Conservation (phyloP, 2,888 invertebrate genomes). For the Thecocarcelia acutangulata region DNA sequence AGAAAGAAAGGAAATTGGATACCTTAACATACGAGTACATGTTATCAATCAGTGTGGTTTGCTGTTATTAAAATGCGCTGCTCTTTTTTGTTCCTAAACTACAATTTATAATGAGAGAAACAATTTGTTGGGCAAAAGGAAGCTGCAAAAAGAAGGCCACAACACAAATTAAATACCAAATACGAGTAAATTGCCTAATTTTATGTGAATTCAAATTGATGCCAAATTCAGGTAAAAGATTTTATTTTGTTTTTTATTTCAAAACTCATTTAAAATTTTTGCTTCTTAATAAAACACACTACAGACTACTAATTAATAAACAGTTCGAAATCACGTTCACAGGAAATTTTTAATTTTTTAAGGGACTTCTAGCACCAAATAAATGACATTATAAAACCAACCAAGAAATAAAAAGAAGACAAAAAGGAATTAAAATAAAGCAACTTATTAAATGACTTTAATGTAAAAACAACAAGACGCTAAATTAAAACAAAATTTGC, state of each 20-base stretch:
- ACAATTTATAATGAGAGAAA: neutral
- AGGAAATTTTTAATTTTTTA: slow-evolving; percentile 70
- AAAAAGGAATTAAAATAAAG: slow-evolving; percentile 65
- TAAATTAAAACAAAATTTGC: slow-evolving; percentile 79
- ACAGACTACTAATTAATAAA: slow-evolving; percentile 48
- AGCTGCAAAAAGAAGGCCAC: too few relatives aligned
- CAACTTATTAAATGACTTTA: slow-evolving; percentile 75
- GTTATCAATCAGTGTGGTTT: slow-evolving; percentile 27
- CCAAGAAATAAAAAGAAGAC: slow-evolving; percentile 48
- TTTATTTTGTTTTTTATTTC: neutral
- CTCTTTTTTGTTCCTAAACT: neutral
- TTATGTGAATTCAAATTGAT: neutral
- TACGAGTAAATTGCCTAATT: neutral
- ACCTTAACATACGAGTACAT: slow-evolving; percentile 40
- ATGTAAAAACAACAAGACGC: slow-evolving; percentile 76
- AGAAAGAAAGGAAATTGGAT: slow-evolving; percentile 64
- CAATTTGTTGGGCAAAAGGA: neutral
- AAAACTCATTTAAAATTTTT: slow-evolving; percentile 8
- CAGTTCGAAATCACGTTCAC: slow-evolving; percentile 59
- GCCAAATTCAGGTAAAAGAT: neutral
- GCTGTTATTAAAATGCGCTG: slow-evolving; percentile 2
- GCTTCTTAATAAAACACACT: slow-evolving; percentile 27
- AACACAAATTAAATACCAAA: neutral
- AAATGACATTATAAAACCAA: slow-evolving; percentile 52
- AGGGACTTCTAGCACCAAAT: slow-evolving; percentile 27